A percentile compares a stretch with the other conserved stretches of the same genome.
These are phyloP conservation scores for Lutraria rhynchaena DNA, from an alignment of 1,140 invertebrate genomes.

Conservation along the genomic window DNA sequence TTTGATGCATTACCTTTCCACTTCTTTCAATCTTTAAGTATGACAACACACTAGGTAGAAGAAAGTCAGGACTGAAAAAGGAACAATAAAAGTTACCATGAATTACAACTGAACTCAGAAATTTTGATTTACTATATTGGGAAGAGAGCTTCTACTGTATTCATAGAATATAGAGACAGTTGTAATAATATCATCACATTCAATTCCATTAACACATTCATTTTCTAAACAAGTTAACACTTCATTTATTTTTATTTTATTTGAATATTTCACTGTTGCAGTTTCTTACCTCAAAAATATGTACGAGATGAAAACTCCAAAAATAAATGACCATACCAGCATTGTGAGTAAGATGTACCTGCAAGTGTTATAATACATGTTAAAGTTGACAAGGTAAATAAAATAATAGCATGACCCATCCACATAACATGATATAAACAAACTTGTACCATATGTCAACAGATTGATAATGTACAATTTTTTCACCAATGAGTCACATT, in stretches of 20 bases:
- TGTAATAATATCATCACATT: background rate
- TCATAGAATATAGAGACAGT: background rate
- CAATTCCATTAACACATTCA: background rate
- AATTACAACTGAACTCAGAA: background rate
- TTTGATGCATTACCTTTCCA: slow-evolving; percentile 66
- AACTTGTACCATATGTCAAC: background rate
- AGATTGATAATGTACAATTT: background rate
- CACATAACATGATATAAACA: background rate
- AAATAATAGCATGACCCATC: no score
- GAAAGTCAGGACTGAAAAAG: slow-evolving; percentile 68
- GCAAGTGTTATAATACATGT: slow-evolving; percentile 2
- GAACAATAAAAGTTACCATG: slow-evolving; percentile 13
- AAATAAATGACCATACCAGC: slow-evolving; percentile 71
- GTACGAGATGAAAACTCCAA: slow-evolving; percentile 69
- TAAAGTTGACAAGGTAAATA: no score
- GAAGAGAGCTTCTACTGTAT: background rate
- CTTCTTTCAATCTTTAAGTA: slow-evolving; percentile 65
- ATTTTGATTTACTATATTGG: background rate
- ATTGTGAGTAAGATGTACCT: slow-evolving; percentile 55
- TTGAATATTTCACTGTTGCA: background rate
- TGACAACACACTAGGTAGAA: slow-evolving; percentile 71
- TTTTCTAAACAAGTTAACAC: background rate
- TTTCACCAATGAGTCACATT: background rate
- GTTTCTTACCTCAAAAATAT: slow-evolving; percentile 66
- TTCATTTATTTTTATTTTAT: background rate